A percentile compares a stretch with the other conserved stretches of the same genome.
Evolutionary conservation across 2,797 vertebrate genomes (phyloP).

Genomic region (Myotis vivesi): DNA sequence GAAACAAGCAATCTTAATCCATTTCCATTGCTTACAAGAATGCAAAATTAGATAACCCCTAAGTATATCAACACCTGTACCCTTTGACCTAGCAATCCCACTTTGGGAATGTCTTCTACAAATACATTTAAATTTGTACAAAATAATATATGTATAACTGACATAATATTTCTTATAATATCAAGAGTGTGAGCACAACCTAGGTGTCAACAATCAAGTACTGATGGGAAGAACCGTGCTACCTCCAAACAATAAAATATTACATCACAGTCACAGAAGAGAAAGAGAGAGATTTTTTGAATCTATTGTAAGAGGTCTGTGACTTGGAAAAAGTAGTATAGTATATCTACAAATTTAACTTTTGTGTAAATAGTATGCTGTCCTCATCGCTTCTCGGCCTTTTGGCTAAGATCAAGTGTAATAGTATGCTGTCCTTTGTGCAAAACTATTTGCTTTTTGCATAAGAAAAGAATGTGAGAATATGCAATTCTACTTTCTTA

Average conservation of each 20-base stretch:
- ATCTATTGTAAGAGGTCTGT: not conserved
- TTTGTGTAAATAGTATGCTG: not conserved
- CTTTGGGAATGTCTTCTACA: not conserved
- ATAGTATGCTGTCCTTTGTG: not conserved
- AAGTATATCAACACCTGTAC: not conserved
- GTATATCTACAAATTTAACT: conserved; percentile 4
- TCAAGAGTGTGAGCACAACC: not conserved
- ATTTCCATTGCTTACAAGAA: not conserved
- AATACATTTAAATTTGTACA: not conserved
- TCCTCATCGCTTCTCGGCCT: no score
- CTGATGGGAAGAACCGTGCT: not conserved
- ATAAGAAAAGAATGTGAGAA: not conserved
- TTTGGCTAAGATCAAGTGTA: no score
- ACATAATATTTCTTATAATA: not conserved
- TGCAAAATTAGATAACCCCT: not conserved
- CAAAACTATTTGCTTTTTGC: not conserved
- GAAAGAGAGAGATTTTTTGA: not conserved
- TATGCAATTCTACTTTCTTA: not conserved
- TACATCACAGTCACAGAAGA: not conserved
- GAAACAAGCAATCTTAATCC: not conserved
- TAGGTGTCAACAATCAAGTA: not conserved
- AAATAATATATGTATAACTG: not conserved
- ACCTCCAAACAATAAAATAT: not conserved
- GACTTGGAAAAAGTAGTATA: not conserved
- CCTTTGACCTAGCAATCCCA: not conserved